A percentile compares a stretch with the other conserved stretches of the same genome.
These are phyloP conservation scores for Leguminivora glycinivorella DNA, from an alignment of 1,140 invertebrate species.

Conservation along the genomic window DNA sequence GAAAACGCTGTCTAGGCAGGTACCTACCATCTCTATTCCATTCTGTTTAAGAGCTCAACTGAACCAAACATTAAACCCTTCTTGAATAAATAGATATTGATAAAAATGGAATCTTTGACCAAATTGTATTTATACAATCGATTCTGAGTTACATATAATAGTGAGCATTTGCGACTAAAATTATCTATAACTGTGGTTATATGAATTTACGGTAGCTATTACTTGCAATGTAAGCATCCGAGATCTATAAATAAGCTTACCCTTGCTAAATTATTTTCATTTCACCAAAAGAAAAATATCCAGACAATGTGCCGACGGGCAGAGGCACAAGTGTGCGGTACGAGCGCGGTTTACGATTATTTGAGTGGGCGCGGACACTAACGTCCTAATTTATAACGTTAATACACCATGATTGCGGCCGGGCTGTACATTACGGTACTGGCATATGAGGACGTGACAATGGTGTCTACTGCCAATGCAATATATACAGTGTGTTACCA, in stretches of 20 bases:
- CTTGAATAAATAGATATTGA: no score
- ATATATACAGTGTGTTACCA: no score
- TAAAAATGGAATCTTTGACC: no score
- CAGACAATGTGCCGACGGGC: conserved; percentile 34
- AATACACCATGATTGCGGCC: conserved; percentile 64
- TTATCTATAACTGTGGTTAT: no score
- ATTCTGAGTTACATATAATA: no score
- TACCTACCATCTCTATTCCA: no score
- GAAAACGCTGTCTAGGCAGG: background rate
- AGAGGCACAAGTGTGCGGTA: conserved; percentile 40
- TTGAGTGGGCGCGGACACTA: conserved; percentile 65
- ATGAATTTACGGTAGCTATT: background rate
- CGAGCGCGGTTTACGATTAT: conserved; percentile 71
- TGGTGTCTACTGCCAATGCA: conserved; percentile 6
- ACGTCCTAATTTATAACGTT: conserved; percentile 76
- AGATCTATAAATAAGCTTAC: conserved; percentile 1
- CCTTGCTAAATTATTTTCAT: conserved; percentile 11
- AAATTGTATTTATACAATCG: no score
- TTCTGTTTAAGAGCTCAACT: no score
- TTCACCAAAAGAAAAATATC: conserved; percentile 15
- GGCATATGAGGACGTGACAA: conserved; percentile 25
- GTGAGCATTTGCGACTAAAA: no score
- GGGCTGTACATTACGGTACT: conserved; percentile 27
- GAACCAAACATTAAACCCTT: no score
- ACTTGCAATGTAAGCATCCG: background rate